Evolutionary conservation across 2,888 invertebrate species (phyloP).

Genomic region (Electrophaes corylata): DNA sequence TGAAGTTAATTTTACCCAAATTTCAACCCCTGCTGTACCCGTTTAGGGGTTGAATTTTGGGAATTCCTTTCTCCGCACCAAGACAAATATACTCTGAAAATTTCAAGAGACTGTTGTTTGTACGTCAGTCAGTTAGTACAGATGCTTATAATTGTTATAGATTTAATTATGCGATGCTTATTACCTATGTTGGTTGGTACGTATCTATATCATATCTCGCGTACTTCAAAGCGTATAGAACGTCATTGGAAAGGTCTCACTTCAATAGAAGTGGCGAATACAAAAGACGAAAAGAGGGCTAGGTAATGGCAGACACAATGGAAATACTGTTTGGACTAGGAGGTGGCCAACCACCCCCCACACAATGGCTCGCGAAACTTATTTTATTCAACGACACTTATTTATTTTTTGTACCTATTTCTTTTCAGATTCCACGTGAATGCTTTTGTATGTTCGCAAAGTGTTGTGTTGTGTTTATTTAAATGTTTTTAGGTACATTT

Average conservation of each 20-base stretch:
- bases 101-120: too few species aligned
- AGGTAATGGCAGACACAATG: conserved; percentile 82
- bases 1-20: too few species aligned
- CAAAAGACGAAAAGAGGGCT: conserved; percentile 82
- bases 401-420: conserved; percentile 66
- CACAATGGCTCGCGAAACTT: conserved; percentile 77
- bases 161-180: too few species aligned
- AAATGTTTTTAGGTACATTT: conserved; percentile 19
- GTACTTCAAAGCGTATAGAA: conserved; percentile 79
- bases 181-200: conserved; percentile 1
- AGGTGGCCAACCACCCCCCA: conserved; percentile 53
- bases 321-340: conserved; percentile 81
- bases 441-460: conserved; percentile 34
- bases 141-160: too few species aligned
- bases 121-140: too few species aligned
- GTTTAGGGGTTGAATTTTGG: too few species aligned
- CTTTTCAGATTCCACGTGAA: conserved; percentile 57
- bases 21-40: too few species aligned
- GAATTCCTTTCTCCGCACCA: too few species aligned
- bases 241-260: conserved; percentile 80
- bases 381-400: conserved; percentile 71
- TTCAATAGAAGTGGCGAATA: conserved; percentile 79
- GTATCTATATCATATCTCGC: conserved; percentile 59
- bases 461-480: conserved; percentile 22
- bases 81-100: too few species aligned